These are phyloP conservation scores for Gallinago jamesoni DNA, from an alignment of 2,113 vertebrate species.

Conservation along the genomic window DNA sequence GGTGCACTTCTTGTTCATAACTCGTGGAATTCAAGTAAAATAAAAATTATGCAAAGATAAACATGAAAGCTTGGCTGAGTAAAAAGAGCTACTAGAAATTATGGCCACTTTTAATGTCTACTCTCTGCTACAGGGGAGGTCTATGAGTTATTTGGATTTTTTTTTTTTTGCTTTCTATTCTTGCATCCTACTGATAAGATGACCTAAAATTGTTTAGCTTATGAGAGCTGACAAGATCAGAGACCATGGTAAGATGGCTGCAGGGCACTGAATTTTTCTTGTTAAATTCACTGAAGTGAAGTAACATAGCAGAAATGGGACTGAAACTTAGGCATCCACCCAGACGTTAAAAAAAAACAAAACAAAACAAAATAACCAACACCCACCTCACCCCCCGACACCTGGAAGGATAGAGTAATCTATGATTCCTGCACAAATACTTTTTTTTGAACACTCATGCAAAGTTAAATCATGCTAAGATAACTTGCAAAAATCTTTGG, in stretches of 20 bases:
- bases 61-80: neutral
- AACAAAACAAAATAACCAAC: neutral
- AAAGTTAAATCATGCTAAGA: neutral
- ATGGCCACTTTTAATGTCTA: neutral
- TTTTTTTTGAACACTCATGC: neutral
- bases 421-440: neutral
- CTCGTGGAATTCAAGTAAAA: neutral
- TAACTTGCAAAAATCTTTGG: neutral
- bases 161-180: neutral
- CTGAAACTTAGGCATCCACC: neutral
- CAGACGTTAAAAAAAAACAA: neutral
- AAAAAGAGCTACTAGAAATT: neutral
- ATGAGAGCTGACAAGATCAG: constrained; percentile 62
- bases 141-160: neutral
- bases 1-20: neutral
- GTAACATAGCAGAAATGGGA: constrained; percentile 20
- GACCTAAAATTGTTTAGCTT: constrained; percentile 35
- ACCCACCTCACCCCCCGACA: neutral
- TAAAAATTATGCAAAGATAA: neutral
- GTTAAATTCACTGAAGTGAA: constrained; percentile 40
- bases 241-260: constrained; percentile 28
- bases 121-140: neutral
- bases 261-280: constrained; percentile 37
- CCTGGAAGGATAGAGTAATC: neutral
- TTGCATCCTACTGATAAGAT: neutral